phyloP scores from a whole-genome alignment of 2,888 invertebrate species.

The Eilema depressum region DNA sequence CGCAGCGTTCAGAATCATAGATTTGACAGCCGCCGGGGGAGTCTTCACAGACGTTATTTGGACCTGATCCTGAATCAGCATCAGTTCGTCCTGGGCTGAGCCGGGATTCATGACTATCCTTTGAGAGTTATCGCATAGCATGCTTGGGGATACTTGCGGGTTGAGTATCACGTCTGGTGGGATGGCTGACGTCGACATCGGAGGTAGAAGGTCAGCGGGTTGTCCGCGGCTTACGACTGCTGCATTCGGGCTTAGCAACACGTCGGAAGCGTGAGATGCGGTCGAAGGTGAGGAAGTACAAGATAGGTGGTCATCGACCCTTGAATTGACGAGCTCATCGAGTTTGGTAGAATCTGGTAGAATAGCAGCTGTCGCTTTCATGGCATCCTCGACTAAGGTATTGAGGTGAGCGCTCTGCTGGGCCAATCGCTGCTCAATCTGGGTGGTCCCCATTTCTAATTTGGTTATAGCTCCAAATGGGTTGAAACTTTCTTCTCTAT shows the following conservation, averaged over 20 bases:
- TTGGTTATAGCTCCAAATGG: conserved; percentile 77
- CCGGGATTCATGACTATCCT: conserved; percentile 62
- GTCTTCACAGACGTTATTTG: conserved; percentile 80
- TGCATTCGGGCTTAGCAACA: conserved; percentile 70
- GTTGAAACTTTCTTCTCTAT: conserved; percentile 66
- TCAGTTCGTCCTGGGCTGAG: conserved; percentile 68
- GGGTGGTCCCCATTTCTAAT: conserved; percentile 72
- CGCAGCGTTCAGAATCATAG: conserved; percentile 92
- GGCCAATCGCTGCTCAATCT: conserved; percentile 74
- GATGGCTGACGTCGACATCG: conserved; percentile 70
- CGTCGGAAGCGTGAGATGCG: conserved; percentile 75
- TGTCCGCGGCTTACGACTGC: conserved; percentile 69
- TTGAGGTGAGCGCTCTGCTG: conserved; percentile 82
- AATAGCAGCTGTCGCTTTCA: conserved; percentile 80
- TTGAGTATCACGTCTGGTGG: conserved; percentile 88
- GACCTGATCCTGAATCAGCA: conserved; percentile 77
- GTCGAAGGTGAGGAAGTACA: conserved; percentile 69
- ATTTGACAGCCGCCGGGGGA: conserved; percentile 89
- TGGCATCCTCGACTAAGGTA: conserved; percentile 81
- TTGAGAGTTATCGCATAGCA: conserved; percentile 76
- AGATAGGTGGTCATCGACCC: conserved; percentile 76
- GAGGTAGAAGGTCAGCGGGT: conserved; percentile 67
- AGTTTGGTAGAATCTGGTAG: conserved; percentile 83
- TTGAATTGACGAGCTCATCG: conserved; percentile 87
- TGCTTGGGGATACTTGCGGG: conserved; percentile 86